Conservation (phyloP, 2,797 vertebrate genomes). For the Falco novaeseelandiae region DNA sequence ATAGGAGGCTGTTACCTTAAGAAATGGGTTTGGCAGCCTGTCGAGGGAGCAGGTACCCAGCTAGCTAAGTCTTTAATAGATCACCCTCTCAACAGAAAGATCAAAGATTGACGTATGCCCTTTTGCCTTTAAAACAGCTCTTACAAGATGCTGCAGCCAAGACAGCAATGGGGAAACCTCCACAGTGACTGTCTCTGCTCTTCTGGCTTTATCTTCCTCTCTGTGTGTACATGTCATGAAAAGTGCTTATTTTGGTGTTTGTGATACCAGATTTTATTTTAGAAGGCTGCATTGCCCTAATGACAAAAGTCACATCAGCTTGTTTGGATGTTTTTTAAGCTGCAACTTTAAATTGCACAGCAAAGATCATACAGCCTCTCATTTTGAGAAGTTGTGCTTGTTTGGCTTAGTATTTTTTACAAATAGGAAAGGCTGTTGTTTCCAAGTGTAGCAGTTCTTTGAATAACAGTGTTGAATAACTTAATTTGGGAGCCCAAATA, state of each 20-base stretch:
- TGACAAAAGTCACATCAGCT: background rate
- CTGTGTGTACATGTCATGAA: background rate
- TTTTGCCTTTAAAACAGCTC: constrained; percentile 15
- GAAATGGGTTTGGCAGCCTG: background rate
- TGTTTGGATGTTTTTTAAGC: background rate
- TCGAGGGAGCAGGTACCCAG: background rate
- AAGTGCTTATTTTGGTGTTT: background rate
- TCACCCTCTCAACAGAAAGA: background rate
- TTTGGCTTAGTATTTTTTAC: background rate
- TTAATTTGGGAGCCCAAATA: background rate
- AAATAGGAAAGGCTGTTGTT: background rate
- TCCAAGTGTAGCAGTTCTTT: background rate
- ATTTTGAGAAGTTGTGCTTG: background rate
- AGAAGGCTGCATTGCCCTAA: background rate
- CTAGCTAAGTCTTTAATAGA: constrained; percentile 20
- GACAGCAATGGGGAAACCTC: background rate
- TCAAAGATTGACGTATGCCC: constrained; percentile 34
- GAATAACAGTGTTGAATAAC: background rate
- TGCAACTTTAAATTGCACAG: background rate
- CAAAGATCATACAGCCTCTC: background rate
- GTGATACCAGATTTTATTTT: background rate
- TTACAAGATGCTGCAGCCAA: background rate
- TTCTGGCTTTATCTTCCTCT: background rate
- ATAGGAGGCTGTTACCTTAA: constrained; percentile 5
- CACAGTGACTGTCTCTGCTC: background rate